Evolutionary conservation across 2,113 vertebrate genomes (phyloP).

Genomic region (Craseonycteris thonglongyai): DNA sequence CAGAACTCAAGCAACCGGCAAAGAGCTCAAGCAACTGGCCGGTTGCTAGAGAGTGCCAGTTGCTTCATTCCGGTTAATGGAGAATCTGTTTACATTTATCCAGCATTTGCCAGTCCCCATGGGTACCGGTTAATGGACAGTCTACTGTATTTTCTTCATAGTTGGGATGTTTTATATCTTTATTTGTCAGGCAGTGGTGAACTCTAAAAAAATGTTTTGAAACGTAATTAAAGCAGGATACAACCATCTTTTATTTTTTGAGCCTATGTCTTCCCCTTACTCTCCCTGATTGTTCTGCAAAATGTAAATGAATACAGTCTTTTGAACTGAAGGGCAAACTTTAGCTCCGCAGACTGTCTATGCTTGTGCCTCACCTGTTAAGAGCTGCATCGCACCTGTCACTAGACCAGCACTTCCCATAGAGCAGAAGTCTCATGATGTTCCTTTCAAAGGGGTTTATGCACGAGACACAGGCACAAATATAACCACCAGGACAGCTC

Average conservation of each 20-base stretch:
- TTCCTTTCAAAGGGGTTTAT: not conserved
- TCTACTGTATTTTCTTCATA: not conserved
- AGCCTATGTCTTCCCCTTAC: not conserved
- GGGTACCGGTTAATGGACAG: no score
- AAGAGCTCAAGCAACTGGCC: no score
- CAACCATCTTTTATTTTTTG: no score
- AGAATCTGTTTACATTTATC: no score
- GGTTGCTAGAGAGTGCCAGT: no score
- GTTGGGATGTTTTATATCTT: not conserved
- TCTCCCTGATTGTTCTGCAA: not conserved
- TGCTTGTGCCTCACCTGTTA: not conserved
- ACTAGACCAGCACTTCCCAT: not conserved
- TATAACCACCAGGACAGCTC: no score
- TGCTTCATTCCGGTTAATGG: no score
- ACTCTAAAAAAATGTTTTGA: not conserved
- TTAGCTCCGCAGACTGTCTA: not conserved
- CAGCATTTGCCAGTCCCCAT: no score
- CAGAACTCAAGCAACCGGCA: no score
- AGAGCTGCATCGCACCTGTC: rapidly evolving
- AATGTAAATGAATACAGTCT: not conserved
- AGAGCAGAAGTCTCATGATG: not conserved
- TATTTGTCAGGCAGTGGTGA: not conserved
- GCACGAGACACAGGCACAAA: no score
- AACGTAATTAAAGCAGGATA: not conserved
- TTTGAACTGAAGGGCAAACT: no score